Conservation (phyloP, 2,888 invertebrate genomes). For the Eutolmus rufibarbis region DNA sequence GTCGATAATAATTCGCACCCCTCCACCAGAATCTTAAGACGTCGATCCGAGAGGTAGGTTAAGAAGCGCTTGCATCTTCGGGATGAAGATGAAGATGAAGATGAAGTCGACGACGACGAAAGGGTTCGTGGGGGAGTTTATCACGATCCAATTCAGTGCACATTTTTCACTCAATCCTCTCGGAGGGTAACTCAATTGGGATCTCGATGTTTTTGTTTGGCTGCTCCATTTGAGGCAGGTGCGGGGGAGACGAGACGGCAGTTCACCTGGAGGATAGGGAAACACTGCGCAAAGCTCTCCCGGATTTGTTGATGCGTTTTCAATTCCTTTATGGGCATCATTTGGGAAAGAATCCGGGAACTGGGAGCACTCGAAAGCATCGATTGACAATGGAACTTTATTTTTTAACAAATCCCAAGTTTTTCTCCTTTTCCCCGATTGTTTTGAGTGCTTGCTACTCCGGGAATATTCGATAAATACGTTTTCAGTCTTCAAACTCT, state of each 20-base stretch:
- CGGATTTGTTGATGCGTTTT: not conserved
- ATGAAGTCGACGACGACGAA: not conserved
- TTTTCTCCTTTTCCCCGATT: not conserved
- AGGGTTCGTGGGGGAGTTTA: not conserved
- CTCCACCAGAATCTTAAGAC: not conserved
- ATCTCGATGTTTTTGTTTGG: not conserved
- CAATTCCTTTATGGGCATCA: not conserved
- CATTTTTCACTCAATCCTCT: not conserved
- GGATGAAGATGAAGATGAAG: not conserved
- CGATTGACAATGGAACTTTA: not conserved
- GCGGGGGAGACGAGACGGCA: not conserved
- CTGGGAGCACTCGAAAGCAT: not conserved
- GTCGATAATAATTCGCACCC: conserved; percentile 11
- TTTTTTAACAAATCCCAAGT: not conserved
- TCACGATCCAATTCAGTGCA: not conserved
- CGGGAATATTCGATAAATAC: not conserved
- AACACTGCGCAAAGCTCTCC: not conserved
- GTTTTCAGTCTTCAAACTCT: not conserved
- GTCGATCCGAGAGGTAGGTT: not conserved
- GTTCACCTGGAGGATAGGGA: not conserved
- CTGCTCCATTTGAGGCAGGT: not conserved
- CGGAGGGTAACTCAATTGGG: not conserved
- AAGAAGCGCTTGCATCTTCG: not conserved
- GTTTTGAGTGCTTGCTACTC: not conserved
- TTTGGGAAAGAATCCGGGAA: not conserved